These are phyloP conservation scores for Gallinago jamesoni DNA, from an alignment of 2,113 vertebrate genomes.

Conservation along the genomic window DNA sequence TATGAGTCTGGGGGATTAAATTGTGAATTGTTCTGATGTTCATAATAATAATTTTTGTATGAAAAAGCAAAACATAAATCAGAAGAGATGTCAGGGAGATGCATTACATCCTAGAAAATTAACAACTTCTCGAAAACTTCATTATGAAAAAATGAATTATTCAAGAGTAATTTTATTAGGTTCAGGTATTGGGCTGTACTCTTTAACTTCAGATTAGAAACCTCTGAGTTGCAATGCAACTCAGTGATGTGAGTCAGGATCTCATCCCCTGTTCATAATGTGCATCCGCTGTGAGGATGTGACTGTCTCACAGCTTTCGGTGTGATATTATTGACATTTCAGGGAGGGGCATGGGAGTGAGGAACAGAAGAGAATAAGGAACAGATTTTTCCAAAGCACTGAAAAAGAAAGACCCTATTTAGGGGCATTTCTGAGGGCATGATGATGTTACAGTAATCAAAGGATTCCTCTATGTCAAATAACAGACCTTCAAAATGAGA, in stretches of 20 bases:
- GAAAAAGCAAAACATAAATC: background rate
- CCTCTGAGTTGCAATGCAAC: background rate
- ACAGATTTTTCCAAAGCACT: background rate
- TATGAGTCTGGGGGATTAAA: background rate
- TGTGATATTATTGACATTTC: background rate
- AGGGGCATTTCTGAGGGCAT: background rate
- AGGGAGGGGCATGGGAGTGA: background rate
- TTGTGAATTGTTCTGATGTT: background rate
- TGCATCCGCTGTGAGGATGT: background rate
- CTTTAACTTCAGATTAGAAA: background rate
- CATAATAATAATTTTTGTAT: background rate
- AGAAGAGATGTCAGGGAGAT: background rate
- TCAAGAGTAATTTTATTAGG: background rate
- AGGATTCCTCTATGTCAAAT: background rate
- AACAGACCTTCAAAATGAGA: background rate
- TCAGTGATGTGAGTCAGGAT: background rate
- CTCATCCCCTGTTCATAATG: background rate
- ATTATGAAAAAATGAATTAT: conserved; percentile 55
- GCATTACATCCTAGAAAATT: background rate
- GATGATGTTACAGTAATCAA: background rate
- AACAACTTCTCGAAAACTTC: background rate
- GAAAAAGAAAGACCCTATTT: background rate
- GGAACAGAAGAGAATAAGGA: background rate
- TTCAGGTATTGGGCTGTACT: background rate
- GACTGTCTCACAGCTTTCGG: background rate